Base-by-base conservation (phyloP, 2,113 vertebrate genomes). In the Polypterus bichir region DNA sequence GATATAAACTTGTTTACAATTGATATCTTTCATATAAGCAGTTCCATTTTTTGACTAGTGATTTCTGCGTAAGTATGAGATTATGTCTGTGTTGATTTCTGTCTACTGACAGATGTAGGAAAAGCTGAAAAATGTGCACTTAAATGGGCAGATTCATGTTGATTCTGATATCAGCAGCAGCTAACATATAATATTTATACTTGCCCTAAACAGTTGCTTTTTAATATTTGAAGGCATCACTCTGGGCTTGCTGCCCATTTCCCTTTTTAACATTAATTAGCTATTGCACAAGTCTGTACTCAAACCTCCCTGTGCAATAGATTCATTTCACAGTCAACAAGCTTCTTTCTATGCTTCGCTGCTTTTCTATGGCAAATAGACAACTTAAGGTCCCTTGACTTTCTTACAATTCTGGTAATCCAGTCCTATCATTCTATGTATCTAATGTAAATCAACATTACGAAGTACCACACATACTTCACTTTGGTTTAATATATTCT, bases 191-290 rank as follows among this genome's bases (percentile, higher is more conserved):
- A 74, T 73, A 69, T 70, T 61, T 49, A 46, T 51, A 6, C n/a
- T 53, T 45, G 4, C 48, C 52, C 48, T 27, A 27, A 27, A 27
- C 27, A 27, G 27, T 27, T 27, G 27, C 27, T 27, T 27, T 62
- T 57, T 66, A 66, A 75, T 69, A 66, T 79, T 72, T 78, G 76
- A 79, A 74, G 73, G 77, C 74, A 80, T 72, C 68, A 76, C 69
- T 57, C 27, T 66, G 73, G 69, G 72, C 72, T 76, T 74, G 72
- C 73, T 72, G 75, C 77, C 75, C 76, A 78, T 80, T 79, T 81
- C 74, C 65, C 65, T 53, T 72, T 70, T 68, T 78, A 76, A 79
- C 78, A 80, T 81, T 86, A 81, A 82, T 83, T 83, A 79, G 77
- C 79, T 77, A 81, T 49, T 4, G 59, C 58, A 9, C 48, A 56